Base-by-base conservation (phyloP, 2,888 invertebrate genomes). In the Tridacna crocea region DNA sequence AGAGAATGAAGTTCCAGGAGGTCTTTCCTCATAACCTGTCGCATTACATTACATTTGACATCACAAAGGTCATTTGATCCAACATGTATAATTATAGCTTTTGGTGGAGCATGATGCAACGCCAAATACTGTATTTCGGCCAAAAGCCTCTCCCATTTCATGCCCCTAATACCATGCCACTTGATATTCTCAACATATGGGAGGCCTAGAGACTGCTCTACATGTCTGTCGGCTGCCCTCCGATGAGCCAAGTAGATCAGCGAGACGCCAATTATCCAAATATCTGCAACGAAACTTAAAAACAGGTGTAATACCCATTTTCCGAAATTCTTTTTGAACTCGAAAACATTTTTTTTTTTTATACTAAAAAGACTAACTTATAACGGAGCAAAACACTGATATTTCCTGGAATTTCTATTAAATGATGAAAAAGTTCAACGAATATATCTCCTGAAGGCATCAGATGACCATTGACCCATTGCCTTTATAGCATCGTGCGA, bases 361-460 rank as follows among this genome's bases (percentile, higher is more conserved):
- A 6, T n/a, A 58, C 17, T n/a, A 4, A 58, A 58, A 58, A 19
- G 17, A 58, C 8, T 58, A 15, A 58, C 4, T 58, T n/a, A 11
- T 22, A 58, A 58, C 8, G 22, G 17, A 58, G 17, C 58, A 58
- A 58, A 58, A 58, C 22, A 22, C 58, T 22, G 4, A 58, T 58
- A 15, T 58, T 58, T 58, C 58, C 17, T 58, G 17, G 17, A 15
- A 8, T 22, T 8, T 11, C 17, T n/a, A 11, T 6, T 12, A 13
- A 51, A 51, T 51, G 51, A 51, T 51, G 12, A 17, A 17, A 63
- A 17, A 11, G 15, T 26, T 36, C 46, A 68, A 13, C 68, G 10
- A 46, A 68, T 68, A 68, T 68, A 68, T 66, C 26, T 68, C 26
- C 22, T 68, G n/a, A 68, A 68, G 11, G 68, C 3, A 68, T 68